A percentile compares a stretch with the other conserved stretches of the same genome.
Evolutionary conservation across 2,113 vertebrate species (phyloP).

Genomic region (Leptocoma aspasia): DNA sequence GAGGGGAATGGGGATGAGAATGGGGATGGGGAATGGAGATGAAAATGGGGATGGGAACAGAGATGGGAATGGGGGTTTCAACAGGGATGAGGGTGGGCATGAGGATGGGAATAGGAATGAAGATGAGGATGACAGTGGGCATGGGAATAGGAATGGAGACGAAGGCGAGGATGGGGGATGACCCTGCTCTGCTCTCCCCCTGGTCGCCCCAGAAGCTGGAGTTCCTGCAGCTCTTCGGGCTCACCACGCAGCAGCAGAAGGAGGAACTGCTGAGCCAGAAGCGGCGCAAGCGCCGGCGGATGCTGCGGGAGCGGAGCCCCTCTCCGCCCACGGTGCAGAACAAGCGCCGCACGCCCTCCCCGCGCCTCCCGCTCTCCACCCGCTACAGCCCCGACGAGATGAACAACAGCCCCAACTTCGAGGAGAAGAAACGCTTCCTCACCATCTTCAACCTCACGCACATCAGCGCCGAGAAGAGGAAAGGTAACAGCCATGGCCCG

Average conservation of each 20-base stretch:
- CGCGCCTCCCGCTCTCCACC: slow-evolving; percentile 81
- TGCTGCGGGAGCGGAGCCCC: slow-evolving; percentile 93
- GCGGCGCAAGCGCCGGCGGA: slow-evolving; percentile 88
- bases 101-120: fast-evolving
- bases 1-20: no score
- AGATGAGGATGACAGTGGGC: not conserved
- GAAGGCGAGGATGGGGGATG: not conserved
- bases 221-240: slow-evolving; percentile 87
- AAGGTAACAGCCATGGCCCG: slow-evolving; percentile 73
- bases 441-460: slow-evolving; percentile 95
- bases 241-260: slow-evolving; percentile 89
- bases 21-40: not conserved
- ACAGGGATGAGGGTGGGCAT: not conserved
- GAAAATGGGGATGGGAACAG: not conserved
- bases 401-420: slow-evolving; percentile 92
- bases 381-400: slow-evolving; percentile 95
- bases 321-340: slow-evolving; percentile 81
- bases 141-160: not conserved
- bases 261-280: slow-evolving; percentile 91
- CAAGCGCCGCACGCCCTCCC: slow-evolving; percentile 83
- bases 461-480: slow-evolving; percentile 88
- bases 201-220: slow-evolving; percentile 85
- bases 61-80: not conserved
- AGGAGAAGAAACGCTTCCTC: slow-evolving; percentile 96
- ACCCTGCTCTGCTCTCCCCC: slow-evolving; percentile 28